A percentile compares a stretch with the other conserved stretches of the same genome.
Evolutionary conservation across 2,113 vertebrate species (phyloP).

Genomic region (Chionomys nivalis): DNA sequence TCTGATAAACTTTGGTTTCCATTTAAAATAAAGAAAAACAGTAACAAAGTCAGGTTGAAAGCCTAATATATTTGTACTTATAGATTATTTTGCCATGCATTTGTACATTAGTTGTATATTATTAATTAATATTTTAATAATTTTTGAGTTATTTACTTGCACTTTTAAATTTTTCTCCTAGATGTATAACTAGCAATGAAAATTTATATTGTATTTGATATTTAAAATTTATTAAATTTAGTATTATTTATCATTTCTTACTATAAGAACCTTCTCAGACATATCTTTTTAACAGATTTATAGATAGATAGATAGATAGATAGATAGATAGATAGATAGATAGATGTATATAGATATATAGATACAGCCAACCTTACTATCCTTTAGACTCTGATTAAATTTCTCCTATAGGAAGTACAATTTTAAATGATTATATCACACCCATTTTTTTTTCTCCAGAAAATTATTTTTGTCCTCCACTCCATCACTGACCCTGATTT

Average conservation of each 20-base stretch:
- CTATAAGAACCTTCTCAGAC: background rate
- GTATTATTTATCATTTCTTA: background rate
- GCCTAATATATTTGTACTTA: background rate
- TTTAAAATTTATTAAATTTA: background rate
- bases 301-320: no score
- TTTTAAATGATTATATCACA: constrained; percentile 6
- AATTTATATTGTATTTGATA: constrained; percentile 45
- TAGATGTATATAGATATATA: no score
- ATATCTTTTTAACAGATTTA: background rate
- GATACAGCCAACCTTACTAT: background rate
- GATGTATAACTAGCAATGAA: background rate
- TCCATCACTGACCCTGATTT: constrained; percentile 58
- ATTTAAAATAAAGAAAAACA: background rate
- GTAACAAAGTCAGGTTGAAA: background rate
- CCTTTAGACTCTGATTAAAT: background rate
- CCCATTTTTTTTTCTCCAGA: background rate
- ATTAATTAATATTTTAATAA: background rate
- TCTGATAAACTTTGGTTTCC: background rate
- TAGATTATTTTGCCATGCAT: background rate
- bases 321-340: no score
- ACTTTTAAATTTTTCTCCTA: background rate
- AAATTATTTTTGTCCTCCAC: background rate
- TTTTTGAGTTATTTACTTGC: background rate
- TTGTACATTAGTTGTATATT: background rate
- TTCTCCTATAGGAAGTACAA: background rate